A percentile compares a stretch with the other conserved stretches of the same genome.
Conservation (phyloP, 1,140 invertebrate species). For the Saccostrea echinata region DNA sequence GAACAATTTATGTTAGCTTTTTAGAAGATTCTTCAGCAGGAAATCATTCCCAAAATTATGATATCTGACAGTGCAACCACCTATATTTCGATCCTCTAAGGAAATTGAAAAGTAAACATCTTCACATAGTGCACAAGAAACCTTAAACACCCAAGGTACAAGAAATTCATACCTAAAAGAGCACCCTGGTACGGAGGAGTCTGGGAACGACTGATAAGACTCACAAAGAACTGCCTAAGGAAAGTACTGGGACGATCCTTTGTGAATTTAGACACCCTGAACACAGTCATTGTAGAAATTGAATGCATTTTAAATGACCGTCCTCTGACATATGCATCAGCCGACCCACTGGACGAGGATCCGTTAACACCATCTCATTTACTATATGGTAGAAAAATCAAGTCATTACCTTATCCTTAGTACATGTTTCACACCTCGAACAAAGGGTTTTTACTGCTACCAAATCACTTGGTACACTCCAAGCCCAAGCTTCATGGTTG, state of each 20-base stretch:
- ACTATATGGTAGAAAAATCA: constrained; percentile 41
- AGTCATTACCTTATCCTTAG: background rate
- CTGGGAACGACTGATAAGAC: constrained; percentile 37
- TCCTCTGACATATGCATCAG: too few species aligned
- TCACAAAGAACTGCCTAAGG: constrained; percentile 30
- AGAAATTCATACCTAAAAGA: constrained; percentile 42
- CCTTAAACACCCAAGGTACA: background rate
- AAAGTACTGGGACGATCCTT: too few species aligned
- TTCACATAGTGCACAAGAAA: background rate
- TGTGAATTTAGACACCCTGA: too few species aligned
- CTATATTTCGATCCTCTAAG: constrained; percentile 22
- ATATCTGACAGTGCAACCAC: constrained; percentile 54
- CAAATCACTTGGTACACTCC: too few species aligned
- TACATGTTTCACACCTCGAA: too few species aligned
- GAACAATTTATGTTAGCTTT: constrained; percentile 48
- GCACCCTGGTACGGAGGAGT: constrained; percentile 46
- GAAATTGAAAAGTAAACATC: background rate
- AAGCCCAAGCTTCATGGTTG: too few species aligned
- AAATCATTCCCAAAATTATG: constrained; percentile 45
- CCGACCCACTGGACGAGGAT: too few species aligned
- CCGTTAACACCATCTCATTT: constrained; percentile 48
- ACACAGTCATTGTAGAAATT: too few species aligned
- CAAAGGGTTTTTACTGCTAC: too few species aligned
- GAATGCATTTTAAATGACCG: too few species aligned
- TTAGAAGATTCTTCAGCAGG: constrained; percentile 47